Evolutionary conservation across 2,888 invertebrate genomes (phyloP).

Genomic region (Epirrita christyi): DNA sequence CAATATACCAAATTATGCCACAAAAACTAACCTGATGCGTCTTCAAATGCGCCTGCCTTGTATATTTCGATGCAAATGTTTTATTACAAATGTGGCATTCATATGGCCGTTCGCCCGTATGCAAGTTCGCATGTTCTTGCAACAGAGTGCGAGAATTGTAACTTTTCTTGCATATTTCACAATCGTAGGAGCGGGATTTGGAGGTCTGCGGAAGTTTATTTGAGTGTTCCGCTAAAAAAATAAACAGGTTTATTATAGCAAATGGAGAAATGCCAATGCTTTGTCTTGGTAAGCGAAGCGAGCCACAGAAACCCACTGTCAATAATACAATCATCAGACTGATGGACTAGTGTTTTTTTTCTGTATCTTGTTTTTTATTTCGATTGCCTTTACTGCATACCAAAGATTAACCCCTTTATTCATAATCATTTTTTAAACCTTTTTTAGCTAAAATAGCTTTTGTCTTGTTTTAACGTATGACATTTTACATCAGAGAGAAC

Average conservation of each 20-base stretch:
- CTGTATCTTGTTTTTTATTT: too few species aligned
- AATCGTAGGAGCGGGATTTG: slow-evolving; percentile 83
- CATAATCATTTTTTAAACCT: too few species aligned
- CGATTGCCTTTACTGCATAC: too few species aligned
- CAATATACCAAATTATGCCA: background rate
- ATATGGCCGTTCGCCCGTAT: slow-evolving; percentile 88
- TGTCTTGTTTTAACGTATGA: too few species aligned
- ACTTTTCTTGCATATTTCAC: slow-evolving; percentile 87
- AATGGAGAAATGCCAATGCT: too few species aligned
- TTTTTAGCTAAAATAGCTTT: too few species aligned
- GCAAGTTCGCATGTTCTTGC: slow-evolving; percentile 89
- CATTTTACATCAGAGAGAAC: too few species aligned
- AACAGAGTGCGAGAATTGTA: slow-evolving; percentile 89
- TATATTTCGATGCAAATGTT: slow-evolving; percentile 92
- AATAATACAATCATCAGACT: too few species aligned
- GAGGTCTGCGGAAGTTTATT: slow-evolving; percentile 42
- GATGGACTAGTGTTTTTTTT: too few species aligned
- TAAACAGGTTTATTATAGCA: background rate
- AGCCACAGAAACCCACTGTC: too few species aligned
- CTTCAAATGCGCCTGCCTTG: slow-evolving; percentile 90
- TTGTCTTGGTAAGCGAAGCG: too few species aligned
- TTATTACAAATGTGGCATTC: slow-evolving; percentile 88
- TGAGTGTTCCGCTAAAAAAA: slow-evolving; percentile 53
- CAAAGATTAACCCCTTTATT: too few species aligned
- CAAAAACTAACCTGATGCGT: slow-evolving; percentile 84